These are phyloP conservation scores for Carcinoscorpius rotundicauda DNA, from an alignment of 1,140 invertebrate genomes.

Conservation along the genomic window DNA sequence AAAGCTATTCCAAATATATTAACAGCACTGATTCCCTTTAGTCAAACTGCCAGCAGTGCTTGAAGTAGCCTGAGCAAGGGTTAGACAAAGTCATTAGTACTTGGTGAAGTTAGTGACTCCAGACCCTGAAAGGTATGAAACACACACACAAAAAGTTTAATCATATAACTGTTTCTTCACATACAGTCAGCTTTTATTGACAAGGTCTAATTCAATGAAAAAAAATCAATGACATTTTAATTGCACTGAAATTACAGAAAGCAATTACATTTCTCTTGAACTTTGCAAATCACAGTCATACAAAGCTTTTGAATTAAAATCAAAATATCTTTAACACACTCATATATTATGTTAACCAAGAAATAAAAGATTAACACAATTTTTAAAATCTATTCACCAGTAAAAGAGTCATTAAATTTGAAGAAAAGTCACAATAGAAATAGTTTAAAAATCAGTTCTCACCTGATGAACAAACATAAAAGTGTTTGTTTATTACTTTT, in stretches of 20 bases:
- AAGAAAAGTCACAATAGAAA: background rate
- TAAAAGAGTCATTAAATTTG: background rate
- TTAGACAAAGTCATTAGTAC: constrained; percentile 25
- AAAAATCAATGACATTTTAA: background rate
- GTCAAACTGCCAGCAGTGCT: too few relatives aligned
- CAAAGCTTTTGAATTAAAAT: too few relatives aligned
- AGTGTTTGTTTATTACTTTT: background rate
- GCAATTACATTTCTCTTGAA: constrained; percentile 4
- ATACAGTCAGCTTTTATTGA: background rate
- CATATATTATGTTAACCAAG: background rate
- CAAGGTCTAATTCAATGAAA: background rate
- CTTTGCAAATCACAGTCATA: constrained; percentile 11
- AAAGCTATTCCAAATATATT: too few relatives aligned
- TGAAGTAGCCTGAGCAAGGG: too few relatives aligned
- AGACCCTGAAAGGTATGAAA: constrained; percentile 15
- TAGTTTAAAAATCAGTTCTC: background rate
- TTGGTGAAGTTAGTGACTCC: constrained; percentile 22
- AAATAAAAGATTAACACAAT: constrained; percentile 8
- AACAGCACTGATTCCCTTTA: too few relatives aligned
- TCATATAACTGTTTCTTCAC: background rate
- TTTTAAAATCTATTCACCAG: background rate
- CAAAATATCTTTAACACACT: too few relatives aligned
- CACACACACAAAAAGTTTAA: background rate
- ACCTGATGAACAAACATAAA: background rate
- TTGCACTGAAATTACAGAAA: background rate